Conservation (phyloP, 1,140 invertebrate genomes). For the Drosophila arizonae region DNA sequence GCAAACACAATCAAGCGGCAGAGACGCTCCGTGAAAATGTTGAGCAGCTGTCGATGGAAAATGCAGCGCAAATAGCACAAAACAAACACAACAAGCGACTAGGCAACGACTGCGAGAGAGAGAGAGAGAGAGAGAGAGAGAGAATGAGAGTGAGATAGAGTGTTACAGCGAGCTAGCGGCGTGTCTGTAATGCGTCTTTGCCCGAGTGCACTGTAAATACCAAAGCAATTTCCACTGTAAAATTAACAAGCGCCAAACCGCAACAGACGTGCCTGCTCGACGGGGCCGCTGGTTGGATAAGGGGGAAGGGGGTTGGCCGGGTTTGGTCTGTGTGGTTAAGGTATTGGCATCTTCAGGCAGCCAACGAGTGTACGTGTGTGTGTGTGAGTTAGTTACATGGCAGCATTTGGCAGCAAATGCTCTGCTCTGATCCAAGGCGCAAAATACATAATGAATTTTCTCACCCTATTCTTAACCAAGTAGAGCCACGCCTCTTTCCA, state of each 20-base stretch:
- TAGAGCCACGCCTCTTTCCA: neutral
- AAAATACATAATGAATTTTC: conserved; percentile 65
- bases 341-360: conserved; percentile 47
- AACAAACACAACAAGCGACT: conserved; percentile 36
- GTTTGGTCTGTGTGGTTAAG: conserved; percentile 11
- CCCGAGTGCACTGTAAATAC: conserved; percentile 77
- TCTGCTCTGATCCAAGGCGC: conserved; percentile 31
- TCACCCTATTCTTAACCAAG: neutral
- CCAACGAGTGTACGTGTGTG: conserved; percentile 9
- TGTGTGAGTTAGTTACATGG: conserved; percentile 44
- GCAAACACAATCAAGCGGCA: conserved; percentile 66
- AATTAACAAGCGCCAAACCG: conserved; percentile 77
- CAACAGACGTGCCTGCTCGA: conserved; percentile 58
- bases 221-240: conserved; percentile 77
- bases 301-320: too few relatives aligned
- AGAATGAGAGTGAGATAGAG: neutral
- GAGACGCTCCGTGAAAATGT: conserved; percentile 68
- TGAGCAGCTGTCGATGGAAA: conserved; percentile 71
- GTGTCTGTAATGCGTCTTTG: conserved; percentile 64
- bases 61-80: conserved; percentile 54
- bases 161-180: neutral
- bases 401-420: conserved; percentile 24
- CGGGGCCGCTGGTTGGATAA: neutral
- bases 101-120: neutral
- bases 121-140: neutral